Percentiles rank a stretch among this genome's conserved stretches.
Evolutionary conservation across 2,888 invertebrate species (phyloP).

Genomic region (Eueremaeus valkanovi): DNA sequence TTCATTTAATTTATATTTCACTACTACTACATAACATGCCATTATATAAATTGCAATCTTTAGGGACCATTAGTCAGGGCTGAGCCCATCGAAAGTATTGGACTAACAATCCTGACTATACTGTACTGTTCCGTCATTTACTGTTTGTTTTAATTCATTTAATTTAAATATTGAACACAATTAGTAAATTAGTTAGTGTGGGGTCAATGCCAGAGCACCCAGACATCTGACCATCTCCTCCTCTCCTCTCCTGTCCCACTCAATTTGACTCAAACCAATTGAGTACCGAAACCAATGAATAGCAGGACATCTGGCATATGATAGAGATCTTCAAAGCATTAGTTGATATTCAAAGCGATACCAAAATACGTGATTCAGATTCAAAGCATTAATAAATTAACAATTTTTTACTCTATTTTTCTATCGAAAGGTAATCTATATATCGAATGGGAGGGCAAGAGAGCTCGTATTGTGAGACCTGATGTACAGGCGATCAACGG

Average conservation of each 20-base stretch:
- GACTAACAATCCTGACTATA: too few relatives aligned
- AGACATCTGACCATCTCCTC: neutral
- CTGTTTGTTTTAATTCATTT: too few relatives aligned
- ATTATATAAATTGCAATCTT: neutral
- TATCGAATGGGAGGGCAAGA: conserved; percentile 77
- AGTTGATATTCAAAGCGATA: neutral
- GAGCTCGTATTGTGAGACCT: conserved; percentile 78
- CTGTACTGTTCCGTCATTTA: too few relatives aligned
- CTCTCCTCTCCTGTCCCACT: too few relatives aligned
- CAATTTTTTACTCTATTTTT: conserved; percentile 2
- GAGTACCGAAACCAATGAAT: neutral
- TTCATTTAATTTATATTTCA: neutral
- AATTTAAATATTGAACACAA: too few relatives aligned
- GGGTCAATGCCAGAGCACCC: neutral
- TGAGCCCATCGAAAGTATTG: too few relatives aligned
- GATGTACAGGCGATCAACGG: conserved; percentile 95
- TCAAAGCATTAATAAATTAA: neutral
- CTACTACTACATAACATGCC: neutral
- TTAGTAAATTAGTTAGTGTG: neutral
- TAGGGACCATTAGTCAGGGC: neutral
- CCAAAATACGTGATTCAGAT: neutral
- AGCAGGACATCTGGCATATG: neutral
- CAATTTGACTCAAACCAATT: too few relatives aligned
- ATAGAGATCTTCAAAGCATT: neutral
- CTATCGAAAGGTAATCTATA: conserved; percentile 39